Evolutionary conservation across 2,113 vertebrate genomes (phyloP), one percentile per base, ranked within the genome.

Genomic region (Sprattus sprattus): DNA sequence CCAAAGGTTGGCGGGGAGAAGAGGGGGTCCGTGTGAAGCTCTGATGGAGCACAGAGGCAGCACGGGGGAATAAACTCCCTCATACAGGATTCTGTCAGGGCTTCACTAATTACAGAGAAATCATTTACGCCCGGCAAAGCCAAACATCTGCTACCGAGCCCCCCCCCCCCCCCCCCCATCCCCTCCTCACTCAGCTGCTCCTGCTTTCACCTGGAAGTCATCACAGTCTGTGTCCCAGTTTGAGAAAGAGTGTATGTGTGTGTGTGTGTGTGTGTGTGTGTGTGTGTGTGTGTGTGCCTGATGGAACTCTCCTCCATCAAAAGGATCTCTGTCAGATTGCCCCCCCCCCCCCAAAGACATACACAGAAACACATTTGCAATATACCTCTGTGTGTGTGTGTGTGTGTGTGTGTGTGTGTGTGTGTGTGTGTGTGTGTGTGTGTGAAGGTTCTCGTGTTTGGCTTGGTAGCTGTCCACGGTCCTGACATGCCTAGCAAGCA

Each of bases 1-100:
- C 25, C 71, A 78, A 39, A 78, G 71, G 89, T 20, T 87, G 47
- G 82, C 82, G 87, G 78, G 81, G n/a, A 64, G 78, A 80, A 89
- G 80, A 67, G 44, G 20, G 54, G 84, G 71, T 28, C 71, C 71
- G 39, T 39, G 71, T 78, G 71, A 39, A 15, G 32, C 71, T 39
- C 25, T 39, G 71, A 32, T 39, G 25, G 25, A 67, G 64, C 25
- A 75, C 52, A 13, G 83, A 50, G n/a, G 22, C 6, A 20, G 15
- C 84, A 44, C 84, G 54, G 32, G 49, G 71, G 71, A 78, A 78
- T 44, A 78, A 78, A 32, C 71, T 78, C 71, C 71, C 71, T 78
- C 25, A 78, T 15, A 78, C 71, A 39, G 28, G 25, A 78, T 39
- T 78, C 71, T 78, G 71, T 78, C 71, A 78, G 71, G 71, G 71